These are phyloP conservation scores for Drosophila equinoxialis DNA, from an alignment of 1,140 invertebrate genomes.

Conservation along the genomic window DNA sequence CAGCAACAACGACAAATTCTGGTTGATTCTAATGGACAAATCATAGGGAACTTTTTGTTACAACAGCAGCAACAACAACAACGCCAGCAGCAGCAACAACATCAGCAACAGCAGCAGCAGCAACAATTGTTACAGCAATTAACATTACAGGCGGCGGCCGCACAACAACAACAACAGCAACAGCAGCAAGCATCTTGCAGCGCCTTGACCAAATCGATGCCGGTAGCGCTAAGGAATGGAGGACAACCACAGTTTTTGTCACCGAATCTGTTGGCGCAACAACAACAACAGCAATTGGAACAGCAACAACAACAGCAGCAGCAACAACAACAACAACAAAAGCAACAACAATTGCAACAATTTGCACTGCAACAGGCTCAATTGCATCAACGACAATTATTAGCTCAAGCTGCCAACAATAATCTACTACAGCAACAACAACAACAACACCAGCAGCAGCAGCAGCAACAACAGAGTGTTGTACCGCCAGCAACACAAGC, in stretches of 20 bases:
- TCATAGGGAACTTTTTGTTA: slow-evolving; percentile 78
- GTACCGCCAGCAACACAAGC: slow-evolving; percentile 78
- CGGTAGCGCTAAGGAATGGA: slow-evolving; percentile 64
- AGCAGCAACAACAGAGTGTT: slow-evolving; percentile 64
- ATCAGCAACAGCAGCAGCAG: slow-evolving; percentile 51
- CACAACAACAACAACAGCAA: slow-evolving; percentile 36
- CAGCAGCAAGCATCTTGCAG: slow-evolving; percentile 63
- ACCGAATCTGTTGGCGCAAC: slow-evolving; percentile 56
- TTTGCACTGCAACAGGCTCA: slow-evolving; percentile 69
- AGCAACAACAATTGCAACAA: slow-evolving; percentile 73
- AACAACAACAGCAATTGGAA: slow-evolving; percentile 51
- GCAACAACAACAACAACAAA: slow-evolving; percentile 64
- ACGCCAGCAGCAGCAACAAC: slow-evolving; percentile 49
- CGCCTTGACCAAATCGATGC: slow-evolving; percentile 52
- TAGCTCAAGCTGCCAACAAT: slow-evolving; percentile 68
- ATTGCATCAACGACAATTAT: slow-evolving; percentile 61
- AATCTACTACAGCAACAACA: slow-evolving; percentile 81
- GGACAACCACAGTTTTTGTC: slow-evolving; percentile 65
- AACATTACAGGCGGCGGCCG: slow-evolving; percentile 55
- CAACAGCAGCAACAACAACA: slow-evolving; percentile 75
- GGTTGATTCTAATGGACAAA: slow-evolving; percentile 78
- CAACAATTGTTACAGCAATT: slow-evolving; percentile 58
- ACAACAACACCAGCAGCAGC: slow-evolving; percentile 63
- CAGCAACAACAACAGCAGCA: slow-evolving; percentile 52
- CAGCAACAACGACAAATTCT: slow-evolving; percentile 68